A percentile compares a stretch with the other conserved stretches of the same genome.
Evolutionary conservation across 2,797 vertebrate genomes (phyloP).

Genomic region (Urophycis tenuis): DNA sequence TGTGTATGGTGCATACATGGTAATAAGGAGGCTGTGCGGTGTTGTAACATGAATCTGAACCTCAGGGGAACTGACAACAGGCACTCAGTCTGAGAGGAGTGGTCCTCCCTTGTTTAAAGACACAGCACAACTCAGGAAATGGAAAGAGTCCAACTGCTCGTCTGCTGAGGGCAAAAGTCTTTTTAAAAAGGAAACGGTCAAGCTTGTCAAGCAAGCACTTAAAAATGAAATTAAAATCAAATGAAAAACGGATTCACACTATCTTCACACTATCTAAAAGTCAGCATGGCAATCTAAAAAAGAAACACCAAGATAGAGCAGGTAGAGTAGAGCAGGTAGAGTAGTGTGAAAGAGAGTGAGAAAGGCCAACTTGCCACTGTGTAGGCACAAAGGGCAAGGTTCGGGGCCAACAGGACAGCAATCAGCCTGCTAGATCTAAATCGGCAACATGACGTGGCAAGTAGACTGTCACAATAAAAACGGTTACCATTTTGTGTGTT

Average conservation of each 20-base stretch:
- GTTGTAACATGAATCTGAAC: neutral
- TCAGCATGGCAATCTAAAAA: neutral
- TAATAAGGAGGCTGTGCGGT: neutral
- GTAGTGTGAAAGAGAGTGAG: conserved; percentile 26
- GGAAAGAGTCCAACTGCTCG: neutral
- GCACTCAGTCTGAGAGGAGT: too few species aligned
- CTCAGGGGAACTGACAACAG: too few species aligned
- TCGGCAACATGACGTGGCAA: conserved; percentile 28
- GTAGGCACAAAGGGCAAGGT: conserved; percentile 64
- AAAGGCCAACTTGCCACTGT: conserved; percentile 33
- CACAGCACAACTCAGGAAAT: neutral
- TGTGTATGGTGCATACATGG: neutral
- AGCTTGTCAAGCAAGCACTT: too few species aligned
- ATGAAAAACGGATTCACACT: neutral
- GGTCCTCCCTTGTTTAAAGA: neutral
- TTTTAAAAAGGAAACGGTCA: neutral
- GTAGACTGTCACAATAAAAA: neutral
- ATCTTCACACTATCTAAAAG: neutral
- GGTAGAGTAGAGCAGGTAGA: too few species aligned
- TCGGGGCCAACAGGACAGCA: conserved; percentile 57
- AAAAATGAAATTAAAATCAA: too few species aligned
- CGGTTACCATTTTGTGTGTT: neutral
- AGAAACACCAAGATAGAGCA: conserved; percentile 20
- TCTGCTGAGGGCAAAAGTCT: neutral
- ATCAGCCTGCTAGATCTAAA: conserved; percentile 50